Conservation (phyloP, 2,888 invertebrate species). For the Entomobrya multifasciata region DNA sequence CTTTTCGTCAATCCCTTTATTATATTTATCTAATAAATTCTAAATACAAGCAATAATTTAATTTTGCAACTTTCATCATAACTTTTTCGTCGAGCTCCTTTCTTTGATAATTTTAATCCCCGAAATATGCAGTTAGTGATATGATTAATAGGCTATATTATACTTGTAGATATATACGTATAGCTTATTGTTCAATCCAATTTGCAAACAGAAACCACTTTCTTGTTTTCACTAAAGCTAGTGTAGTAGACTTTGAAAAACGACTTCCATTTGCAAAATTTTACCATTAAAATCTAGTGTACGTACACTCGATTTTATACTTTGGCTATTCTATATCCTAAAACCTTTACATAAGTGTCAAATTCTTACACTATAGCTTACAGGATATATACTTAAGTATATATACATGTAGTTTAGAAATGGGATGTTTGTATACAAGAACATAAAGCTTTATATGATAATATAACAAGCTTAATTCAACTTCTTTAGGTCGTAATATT, state of each 20-base stretch:
- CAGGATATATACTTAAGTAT: background rate
- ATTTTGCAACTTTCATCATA: conserved; percentile 8
- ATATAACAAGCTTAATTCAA: conserved; percentile 48
- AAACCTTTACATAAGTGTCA: too few relatives aligned
- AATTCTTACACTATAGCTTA: background rate
- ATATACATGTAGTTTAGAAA: background rate
- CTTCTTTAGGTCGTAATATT: conserved; percentile 57
- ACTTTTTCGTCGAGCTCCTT: background rate
- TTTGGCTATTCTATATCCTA: conserved; percentile 13
- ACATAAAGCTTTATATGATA: conserved; percentile 28
- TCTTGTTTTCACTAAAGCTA: background rate
- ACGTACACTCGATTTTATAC: conserved; percentile 60
- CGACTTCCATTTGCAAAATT: conserved; percentile 24
- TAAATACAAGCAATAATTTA: background rate
- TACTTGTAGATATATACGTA: background rate
- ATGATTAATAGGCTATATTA: background rate
- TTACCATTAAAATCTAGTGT: conserved; percentile 48
- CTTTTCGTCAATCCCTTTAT: background rate
- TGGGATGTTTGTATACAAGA: conserved; percentile 9
- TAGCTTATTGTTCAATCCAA: background rate
- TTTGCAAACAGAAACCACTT: conserved; percentile 5
- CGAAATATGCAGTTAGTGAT: background rate
- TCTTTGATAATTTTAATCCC: background rate
- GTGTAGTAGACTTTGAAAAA: background rate
- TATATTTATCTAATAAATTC: background rate